Percentiles rank a stretch among this genome's conserved stretches.
phyloP scores from a whole-genome alignment of 1,140 invertebrate genomes.

The Tetramorium parvispinum region DNA sequence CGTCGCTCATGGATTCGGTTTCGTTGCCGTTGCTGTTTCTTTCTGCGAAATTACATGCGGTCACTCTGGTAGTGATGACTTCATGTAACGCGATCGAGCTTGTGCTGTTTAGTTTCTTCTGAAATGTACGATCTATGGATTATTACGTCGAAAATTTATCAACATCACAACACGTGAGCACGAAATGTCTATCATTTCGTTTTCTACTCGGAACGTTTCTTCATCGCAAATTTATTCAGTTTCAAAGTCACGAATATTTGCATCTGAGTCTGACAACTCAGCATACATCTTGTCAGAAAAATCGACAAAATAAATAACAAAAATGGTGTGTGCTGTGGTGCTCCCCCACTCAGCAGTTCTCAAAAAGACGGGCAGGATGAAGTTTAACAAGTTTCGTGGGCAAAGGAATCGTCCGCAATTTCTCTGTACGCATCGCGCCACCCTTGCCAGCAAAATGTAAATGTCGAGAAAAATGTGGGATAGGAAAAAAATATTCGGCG shows the following conservation, averaged over 20 bases:
- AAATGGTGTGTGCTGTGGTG: slow-evolving; percentile 19
- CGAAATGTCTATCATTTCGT: slow-evolving; percentile 29
- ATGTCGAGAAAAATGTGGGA: slow-evolving; percentile 20
- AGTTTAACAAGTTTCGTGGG: slow-evolving; percentile 26
- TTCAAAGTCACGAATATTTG: slow-evolving; percentile 69
- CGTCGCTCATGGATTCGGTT: slow-evolving; percentile 54
- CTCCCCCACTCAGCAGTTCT: not conserved
- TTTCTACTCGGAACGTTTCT: slow-evolving; percentile 12
- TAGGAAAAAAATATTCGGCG: slow-evolving; percentile 55
- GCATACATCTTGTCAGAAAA: slow-evolving; percentile 58
- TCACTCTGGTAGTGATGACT: slow-evolving; percentile 40
- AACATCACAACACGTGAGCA: slow-evolving; percentile 40
- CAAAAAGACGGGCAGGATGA: not conserved
- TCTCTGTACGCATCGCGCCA: slow-evolving; percentile 26
- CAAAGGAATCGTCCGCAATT: slow-evolving; percentile 41
- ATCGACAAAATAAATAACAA: slow-evolving; percentile 68
- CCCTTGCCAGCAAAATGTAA: slow-evolving; percentile 44
- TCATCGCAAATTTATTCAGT: slow-evolving; percentile 48
- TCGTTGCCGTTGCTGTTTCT: slow-evolving; percentile 36
- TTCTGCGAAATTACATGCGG: slow-evolving; percentile 57
- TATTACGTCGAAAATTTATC: slow-evolving; percentile 47
- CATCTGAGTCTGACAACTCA: slow-evolving; percentile 63
- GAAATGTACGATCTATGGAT: not conserved
- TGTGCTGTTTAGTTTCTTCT: slow-evolving; percentile 12
- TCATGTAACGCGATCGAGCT: not conserved